Base-by-base conservation (phyloP, 35 echinoderm and acorn worm genomes). In the Apostichopus japonicus region DNA sequence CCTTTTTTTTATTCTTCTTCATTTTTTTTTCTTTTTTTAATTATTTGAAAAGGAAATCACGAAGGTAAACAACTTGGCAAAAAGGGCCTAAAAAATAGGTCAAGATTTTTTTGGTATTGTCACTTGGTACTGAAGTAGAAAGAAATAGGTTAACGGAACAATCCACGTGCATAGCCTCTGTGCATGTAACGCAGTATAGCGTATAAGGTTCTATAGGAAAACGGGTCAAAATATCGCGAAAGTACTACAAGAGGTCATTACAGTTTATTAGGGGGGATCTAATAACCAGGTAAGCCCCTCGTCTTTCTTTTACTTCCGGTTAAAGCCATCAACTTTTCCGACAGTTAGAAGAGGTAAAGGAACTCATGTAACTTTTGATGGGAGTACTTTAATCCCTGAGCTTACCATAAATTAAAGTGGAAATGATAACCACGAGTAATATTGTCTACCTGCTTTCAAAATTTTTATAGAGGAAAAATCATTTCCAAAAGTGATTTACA, bases 11-110 rank as follows among this genome's bases (percentile, higher is more conserved):
- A 1, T 44, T 44, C 33, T 44, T 44, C 33, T 44, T 44, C 33
- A 44, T 44, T 44, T 44, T 44, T 44, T 44, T 33, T 33, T 33
- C 1, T 44, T 44, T 33, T 33, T 44, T 44, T 44, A 44, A 44
- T 44, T 44, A 83, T 83, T 83, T 83, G 79, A 19, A 83, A 54
- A 83, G 79, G 79, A 83, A 83, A 83, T 83, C 79, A 83, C 24
- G 33, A 83, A 83, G 54, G 79, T 83, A 83, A 83, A 83, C 44
- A 83, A 67, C 63, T 67, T 67, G 9, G 63, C 63, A 67, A 67
- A 67, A 67, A 67, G 79, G 24, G 16, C 7, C 51, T 44, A 83
- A 10, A 83, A 83, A 83, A 83, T 83, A 52, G 79, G 79, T 83
- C 79, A 83, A 83, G 79, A 83, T 83, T 83, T 52, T 52, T 44